A percentile compares a stretch with the other conserved stretches of the same genome.
phyloP scores from a whole-genome alignment of 2,113 vertebrate species.

The Sarotherodon lohbergeri region DNA sequence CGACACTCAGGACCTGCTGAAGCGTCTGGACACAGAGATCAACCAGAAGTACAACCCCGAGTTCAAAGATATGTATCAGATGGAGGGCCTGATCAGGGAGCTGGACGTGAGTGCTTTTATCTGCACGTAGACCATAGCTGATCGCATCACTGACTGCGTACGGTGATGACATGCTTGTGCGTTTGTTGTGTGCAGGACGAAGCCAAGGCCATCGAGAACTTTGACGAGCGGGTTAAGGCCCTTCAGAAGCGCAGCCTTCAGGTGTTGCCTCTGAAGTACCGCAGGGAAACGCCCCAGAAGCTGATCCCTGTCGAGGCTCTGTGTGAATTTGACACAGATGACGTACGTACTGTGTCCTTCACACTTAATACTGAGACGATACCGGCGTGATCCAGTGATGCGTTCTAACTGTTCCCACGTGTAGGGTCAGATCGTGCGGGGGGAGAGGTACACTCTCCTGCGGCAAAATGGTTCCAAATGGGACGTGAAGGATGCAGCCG shows the following conservation, averaged over 20 bases:
- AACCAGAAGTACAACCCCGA: conserved; percentile 91
- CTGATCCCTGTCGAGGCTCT: conserved; percentile 86
- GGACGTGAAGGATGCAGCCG: conserved; percentile 82
- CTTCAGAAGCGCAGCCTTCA: conserved; percentile 85
- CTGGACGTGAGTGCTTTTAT: conserved; percentile 79
- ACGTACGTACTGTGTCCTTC: conserved; percentile 63
- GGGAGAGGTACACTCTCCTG: conserved; percentile 84
- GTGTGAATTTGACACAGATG: conserved; percentile 86
- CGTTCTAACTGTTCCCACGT: neutral
- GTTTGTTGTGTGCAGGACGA: conserved; percentile 80
- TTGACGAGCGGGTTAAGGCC: conserved; percentile 78
- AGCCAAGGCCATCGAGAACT: conserved; percentile 86
- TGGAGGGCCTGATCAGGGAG: conserved; percentile 82
- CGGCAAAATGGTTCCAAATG: conserved; percentile 79
- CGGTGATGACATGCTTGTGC: neutral
- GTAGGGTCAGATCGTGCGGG: conserved; percentile 83
- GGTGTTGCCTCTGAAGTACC: conserved; percentile 83
- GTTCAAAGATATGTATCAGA: conserved; percentile 93
- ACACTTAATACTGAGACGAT: neutral
- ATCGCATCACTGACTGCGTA: neutral
- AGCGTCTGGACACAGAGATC: conserved; percentile 84
- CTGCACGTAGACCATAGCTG: neutral
- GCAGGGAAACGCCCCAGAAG: conserved; percentile 74
- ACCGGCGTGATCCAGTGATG: neutral
- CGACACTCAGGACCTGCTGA: conserved; percentile 87